phyloP scores from a whole-genome alignment of 2,888 invertebrate species.

The Drosophila subsilvestris region DNA sequence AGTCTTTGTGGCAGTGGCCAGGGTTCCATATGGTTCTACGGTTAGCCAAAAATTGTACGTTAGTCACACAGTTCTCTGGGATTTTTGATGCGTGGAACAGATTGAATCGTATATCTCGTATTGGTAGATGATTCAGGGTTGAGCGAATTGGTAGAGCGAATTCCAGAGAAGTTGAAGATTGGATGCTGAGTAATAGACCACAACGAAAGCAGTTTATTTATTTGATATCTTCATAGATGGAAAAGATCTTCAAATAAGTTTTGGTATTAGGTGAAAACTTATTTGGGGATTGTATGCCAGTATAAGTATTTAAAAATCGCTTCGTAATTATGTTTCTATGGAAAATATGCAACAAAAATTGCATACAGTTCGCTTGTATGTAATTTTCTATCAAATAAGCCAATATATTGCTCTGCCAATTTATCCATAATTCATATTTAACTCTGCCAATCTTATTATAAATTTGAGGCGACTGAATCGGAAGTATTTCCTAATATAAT shows the following conservation, averaged over 20 bases:
- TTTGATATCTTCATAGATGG: too few relatives aligned
- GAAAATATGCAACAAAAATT: too few relatives aligned
- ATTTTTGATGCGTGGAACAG: slow-evolving; percentile 6
- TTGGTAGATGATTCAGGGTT: neutral
- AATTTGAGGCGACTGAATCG: too few relatives aligned
- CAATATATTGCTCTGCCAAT: too few relatives aligned
- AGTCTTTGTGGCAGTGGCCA: slow-evolving; percentile 19
- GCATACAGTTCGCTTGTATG: too few relatives aligned
- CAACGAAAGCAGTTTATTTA: neutral
- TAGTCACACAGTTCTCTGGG: slow-evolving; percentile 48
- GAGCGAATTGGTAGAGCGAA: neutral
- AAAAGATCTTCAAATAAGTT: too few relatives aligned
- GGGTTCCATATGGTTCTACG: slow-evolving; percentile 41
- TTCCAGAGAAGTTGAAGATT: neutral
- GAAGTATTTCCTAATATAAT: too few relatives aligned
- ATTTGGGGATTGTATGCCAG: neutral
- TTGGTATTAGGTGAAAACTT: neutral
- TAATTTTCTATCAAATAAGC: too few relatives aligned
- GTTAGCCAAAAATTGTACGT: slow-evolving; percentile 57
- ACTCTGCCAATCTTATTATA: too few relatives aligned
- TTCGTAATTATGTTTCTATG: too few relatives aligned
- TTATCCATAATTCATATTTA: too few relatives aligned
- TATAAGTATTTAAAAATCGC: too few relatives aligned
- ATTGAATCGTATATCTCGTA: slow-evolving; percentile 7
- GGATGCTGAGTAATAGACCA: neutral